A percentile compares a stretch with the other conserved stretches of the same genome.
These are phyloP conservation scores for Lagenorhynchus albirostris DNA, from an alignment of 2,113 vertebrate genomes.

Conservation along the genomic window DNA sequence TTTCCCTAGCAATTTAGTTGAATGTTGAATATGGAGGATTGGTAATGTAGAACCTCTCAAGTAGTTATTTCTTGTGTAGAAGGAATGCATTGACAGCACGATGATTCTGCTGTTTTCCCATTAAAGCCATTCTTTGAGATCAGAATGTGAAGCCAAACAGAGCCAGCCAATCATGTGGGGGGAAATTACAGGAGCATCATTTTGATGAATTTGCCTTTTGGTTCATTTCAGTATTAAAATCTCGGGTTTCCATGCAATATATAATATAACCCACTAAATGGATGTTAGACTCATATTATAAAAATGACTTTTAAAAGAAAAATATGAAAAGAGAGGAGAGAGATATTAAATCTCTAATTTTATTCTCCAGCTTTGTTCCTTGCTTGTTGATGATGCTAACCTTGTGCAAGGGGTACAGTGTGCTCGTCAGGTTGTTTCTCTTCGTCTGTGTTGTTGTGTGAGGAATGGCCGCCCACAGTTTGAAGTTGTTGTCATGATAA, in stretches of 20 bases:
- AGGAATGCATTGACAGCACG: not conserved
- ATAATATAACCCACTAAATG: not conserved
- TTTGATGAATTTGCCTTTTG: not conserved
- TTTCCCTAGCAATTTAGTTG: not conserved
- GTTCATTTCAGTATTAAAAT: conserved; percentile 13
- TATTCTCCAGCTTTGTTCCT: not conserved
- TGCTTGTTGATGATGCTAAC: not conserved
- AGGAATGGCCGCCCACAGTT: not conserved
- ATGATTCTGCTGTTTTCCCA: not conserved
- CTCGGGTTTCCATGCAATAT: not conserved
- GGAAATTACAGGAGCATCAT: not conserved
- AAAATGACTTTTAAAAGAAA: conserved; percentile 16
- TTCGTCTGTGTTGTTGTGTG: not conserved
- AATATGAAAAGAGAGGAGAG: not conserved
- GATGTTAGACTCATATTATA: not conserved
- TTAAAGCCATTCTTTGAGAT: conserved; percentile 1
- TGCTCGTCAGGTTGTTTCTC: not conserved
- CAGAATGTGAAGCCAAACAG: conserved; percentile 11
- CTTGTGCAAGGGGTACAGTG: not conserved
- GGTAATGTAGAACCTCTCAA: not conserved
- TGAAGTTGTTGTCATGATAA: conserved; percentile 33
- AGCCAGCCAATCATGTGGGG: not conserved
- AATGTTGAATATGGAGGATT: not conserved
- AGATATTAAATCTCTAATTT: not conserved
- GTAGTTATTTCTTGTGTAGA: not conserved